Evolutionary conservation across 2,113 vertebrate species (phyloP).

Genomic region (Paramormyrops kingsleyae): DNA sequence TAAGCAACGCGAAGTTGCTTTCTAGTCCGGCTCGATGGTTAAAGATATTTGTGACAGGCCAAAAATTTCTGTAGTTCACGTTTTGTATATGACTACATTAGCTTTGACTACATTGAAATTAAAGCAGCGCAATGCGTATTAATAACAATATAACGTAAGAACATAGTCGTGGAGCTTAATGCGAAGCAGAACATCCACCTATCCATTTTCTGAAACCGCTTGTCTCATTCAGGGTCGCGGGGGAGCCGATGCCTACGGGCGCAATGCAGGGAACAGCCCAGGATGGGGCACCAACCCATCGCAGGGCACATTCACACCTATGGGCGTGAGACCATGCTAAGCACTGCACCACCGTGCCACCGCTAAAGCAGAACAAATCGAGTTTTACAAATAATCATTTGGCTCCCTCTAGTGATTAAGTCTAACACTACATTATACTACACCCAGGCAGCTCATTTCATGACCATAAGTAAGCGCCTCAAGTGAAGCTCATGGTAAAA

Average conservation of each 20-base stretch:
- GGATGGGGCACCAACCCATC: too few species aligned
- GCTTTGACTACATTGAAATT: not conserved
- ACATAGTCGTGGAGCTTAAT: not conserved
- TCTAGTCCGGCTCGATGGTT: not conserved
- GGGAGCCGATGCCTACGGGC: too few species aligned
- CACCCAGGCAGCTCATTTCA: not conserved
- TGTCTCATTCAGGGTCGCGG: too few species aligned
- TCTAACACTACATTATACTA: not conserved
- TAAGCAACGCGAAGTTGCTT: not conserved
- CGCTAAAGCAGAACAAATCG: not conserved
- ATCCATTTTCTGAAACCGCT: too few species aligned
- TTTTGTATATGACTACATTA: not conserved
- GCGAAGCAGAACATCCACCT: too few species aligned
- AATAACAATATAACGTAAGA: not conserved
- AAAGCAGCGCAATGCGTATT: not conserved
- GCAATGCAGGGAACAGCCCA: too few species aligned
- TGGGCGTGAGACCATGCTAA: not conserved
- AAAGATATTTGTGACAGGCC: not conserved
- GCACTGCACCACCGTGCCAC: not conserved
- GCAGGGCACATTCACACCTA: too few species aligned
- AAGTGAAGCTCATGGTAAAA: not conserved
- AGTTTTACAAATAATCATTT: not conserved
- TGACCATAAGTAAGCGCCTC: not conserved
- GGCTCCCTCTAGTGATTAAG: not conserved
- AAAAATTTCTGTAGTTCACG: not conserved